Percentiles rank a stretch among this genome's conserved stretches.
These are phyloP conservation scores for Caenorhabditis macrosperma DNA, from an alignment of 2,888 invertebrate genomes.

Conservation along the genomic window DNA sequence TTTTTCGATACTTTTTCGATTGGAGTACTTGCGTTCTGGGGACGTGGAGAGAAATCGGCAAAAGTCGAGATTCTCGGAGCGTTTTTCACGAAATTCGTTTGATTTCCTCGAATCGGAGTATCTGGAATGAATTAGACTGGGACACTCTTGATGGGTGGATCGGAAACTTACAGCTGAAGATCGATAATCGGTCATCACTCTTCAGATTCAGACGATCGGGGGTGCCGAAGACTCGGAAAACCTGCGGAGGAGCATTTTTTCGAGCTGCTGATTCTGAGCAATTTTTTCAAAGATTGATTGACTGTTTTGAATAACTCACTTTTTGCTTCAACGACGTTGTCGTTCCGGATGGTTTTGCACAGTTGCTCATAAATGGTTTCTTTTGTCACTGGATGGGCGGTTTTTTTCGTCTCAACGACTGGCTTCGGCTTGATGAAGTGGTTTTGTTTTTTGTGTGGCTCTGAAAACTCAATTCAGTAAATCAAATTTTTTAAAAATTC, in stretches of 20 bases:
- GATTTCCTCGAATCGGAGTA: slow-evolving; percentile 13
- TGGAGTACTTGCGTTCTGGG: slow-evolving; percentile 34
- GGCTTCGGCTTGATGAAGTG: too few species aligned
- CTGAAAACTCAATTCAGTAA: too few species aligned
- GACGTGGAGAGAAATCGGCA: not conserved
- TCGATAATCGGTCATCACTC: not conserved
- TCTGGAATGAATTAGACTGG: not conserved
- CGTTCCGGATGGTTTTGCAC: too few species aligned
- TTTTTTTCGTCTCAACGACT: too few species aligned
- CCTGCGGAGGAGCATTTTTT: not conserved
- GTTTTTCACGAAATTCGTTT: not conserved
- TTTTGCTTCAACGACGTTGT: too few species aligned
- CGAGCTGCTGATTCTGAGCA: not conserved
- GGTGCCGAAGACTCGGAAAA: slow-evolving; percentile 24
- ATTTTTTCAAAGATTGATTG: too few species aligned
- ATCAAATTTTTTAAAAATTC: too few species aligned
- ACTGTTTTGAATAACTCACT: too few species aligned
- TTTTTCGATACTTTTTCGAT: slow-evolving; percentile 2
- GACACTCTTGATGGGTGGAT: not conserved
- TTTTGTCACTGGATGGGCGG: too few species aligned
- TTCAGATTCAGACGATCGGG: not conserved
- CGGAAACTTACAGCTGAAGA: not conserved
- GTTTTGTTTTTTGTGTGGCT: too few species aligned
- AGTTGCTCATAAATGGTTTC: too few species aligned
- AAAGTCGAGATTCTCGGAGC: not conserved